phyloP scores from a whole-genome alignment of 2,113 vertebrate genomes.

The Ciconia stormi region DNA sequence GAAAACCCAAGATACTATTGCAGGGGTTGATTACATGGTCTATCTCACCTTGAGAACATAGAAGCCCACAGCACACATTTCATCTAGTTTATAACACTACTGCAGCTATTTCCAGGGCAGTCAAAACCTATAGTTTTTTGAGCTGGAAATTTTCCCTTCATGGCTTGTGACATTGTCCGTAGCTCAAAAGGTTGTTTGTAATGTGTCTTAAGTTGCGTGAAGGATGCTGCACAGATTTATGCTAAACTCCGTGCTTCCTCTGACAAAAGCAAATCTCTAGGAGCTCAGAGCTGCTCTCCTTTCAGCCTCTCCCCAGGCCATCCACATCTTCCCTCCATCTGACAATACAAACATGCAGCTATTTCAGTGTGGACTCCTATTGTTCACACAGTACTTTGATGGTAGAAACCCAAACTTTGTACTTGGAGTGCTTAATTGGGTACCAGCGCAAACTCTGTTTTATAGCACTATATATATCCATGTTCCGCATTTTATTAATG shows the following conservation, averaged over 20 bases:
- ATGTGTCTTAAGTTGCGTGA: background rate
- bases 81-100: background rate
- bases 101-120: background rate
- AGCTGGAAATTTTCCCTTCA: background rate
- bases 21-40: background rate
- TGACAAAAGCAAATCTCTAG: background rate
- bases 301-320: background rate
- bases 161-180: background rate
- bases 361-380: background rate
- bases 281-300: background rate
- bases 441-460: background rate
- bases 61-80: fast-evolving
- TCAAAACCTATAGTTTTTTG: background rate
- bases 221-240: background rate
- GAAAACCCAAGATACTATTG: background rate
- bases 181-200: background rate
- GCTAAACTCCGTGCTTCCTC: background rate
- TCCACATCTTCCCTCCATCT: conserved; percentile 27
- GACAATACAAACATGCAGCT: background rate
- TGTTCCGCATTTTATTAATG: background rate
- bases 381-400: conserved; percentile 38
- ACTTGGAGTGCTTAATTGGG: background rate
- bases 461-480: background rate
- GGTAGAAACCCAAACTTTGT: background rate
- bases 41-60: background rate